These are phyloP conservation scores for Halisarca cf. caerulea DNA, from an alignment of 37 sponge, comb jelly and placozoan genomes.

Conservation along the genomic window DNA sequence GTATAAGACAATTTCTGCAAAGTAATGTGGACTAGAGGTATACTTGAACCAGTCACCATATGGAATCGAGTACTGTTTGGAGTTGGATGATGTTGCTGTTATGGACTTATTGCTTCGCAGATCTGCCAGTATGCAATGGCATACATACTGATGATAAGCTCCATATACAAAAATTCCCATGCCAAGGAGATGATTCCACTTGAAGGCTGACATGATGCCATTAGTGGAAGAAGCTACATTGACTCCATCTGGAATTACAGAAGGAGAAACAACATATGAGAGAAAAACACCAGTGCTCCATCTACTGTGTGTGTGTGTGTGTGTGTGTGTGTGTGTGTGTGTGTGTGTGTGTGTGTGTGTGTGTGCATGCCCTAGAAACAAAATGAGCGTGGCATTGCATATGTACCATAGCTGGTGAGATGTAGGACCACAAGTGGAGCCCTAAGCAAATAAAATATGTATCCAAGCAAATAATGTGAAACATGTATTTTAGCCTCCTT, in stretches of 20 bases:
- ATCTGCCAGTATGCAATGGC: constrained; percentile 73
- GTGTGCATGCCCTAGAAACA: too few relatives aligned
- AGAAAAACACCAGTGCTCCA: too few relatives aligned
- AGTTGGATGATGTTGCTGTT: background rate
- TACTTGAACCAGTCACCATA: constrained; percentile 85
- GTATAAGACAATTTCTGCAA: constrained; percentile 82
- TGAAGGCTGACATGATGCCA: background rate
- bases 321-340: too few relatives aligned
- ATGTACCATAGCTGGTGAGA: background rate
- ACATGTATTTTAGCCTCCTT: constrained; percentile 60
- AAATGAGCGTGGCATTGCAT: too few relatives aligned
- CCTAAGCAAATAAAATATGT: constrained; percentile 62
- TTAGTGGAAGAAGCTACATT: too few relatives aligned
- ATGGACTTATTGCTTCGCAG: constrained; percentile 18
- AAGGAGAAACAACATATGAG: too few relatives aligned
- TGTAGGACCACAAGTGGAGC: constrained; percentile 51
- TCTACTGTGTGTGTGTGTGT: too few relatives aligned
- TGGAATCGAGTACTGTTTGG: constrained; percentile 43
- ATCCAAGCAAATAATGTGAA: constrained; percentile 54
- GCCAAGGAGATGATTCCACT: constrained; percentile 49
- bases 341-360: too few relatives aligned
- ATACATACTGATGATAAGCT: constrained; percentile 68
- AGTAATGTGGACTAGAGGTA: constrained; percentile 75
- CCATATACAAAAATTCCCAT: constrained; percentile 62
- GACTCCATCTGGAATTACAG: too few relatives aligned